Base-by-base conservation (phyloP, 2,113 vertebrate species). In the Gadus macrocephalus region DNA sequence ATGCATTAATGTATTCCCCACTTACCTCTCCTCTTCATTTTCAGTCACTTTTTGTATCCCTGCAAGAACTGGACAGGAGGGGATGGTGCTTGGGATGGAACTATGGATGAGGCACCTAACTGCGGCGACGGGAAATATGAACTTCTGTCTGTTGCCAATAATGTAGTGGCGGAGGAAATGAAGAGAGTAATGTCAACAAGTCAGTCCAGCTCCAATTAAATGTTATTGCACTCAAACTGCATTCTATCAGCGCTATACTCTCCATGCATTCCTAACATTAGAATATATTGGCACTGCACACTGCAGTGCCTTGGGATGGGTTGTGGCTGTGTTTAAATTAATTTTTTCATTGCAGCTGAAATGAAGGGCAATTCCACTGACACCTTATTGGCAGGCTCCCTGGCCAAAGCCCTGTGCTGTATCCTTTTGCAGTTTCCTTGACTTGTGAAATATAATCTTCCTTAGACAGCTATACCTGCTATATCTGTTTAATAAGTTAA, bases 351-450 rank as follows among this genome's bases (percentile, higher is more conserved):
- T 91, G 49, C 78, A 97, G 96, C 93, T 83, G 95, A 96, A 77
- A 86, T 99, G 73, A 94, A 79, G 27, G 95, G 95, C 25, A 93
- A 94, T 53, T 94, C 94, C 31, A 98, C 95, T 0, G 96, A 98
- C 69, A 96, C 96, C 1, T 69, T 96, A 64, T 73, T 99, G 83
- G 96, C 96, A 1, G 97, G 96, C 70, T 95, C 95, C 3, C 92
- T 99, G 1, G 92, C 96, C 79, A 98, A 96, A 92, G 96, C 96
- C n/a, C 94, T 99, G 4, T 99, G 97, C 81, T 99, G 97, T 98
- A 99, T 99, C 97, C 96, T 96, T 93, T 78, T 16, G 14, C 53
- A 55, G 3, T 35, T 35, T 49, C 42, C 42, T 12, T 49, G 42
- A 12, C 42, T 49, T 49, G 42, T 49, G 2, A 35, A 35, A 35